Evolutionary conservation across 2,113 vertebrate genomes (phyloP).

Genomic region (Paramisgurnus dabryanus): DNA sequence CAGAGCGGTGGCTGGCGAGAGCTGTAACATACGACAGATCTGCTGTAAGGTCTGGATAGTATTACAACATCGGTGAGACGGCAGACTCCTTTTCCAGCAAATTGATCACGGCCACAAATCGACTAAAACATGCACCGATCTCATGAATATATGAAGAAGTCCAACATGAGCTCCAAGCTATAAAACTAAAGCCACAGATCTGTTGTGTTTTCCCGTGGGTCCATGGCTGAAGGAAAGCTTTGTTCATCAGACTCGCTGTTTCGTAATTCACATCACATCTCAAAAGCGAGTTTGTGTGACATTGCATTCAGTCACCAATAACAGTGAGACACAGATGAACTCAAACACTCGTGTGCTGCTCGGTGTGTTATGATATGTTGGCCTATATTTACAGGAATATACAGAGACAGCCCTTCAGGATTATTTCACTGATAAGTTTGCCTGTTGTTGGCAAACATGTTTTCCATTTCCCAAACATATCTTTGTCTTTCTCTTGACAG

Average conservation of each 20-base stretch:
- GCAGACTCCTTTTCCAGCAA: constrained; percentile 16
- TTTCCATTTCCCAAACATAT: neutral
- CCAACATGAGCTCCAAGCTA: neutral
- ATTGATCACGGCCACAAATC: constrained; percentile 48
- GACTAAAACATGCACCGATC: neutral
- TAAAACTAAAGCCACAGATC: too few species aligned
- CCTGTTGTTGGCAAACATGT: too few species aligned
- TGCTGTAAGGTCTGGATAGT: too few species aligned
- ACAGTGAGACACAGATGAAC: neutral
- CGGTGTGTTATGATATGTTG: too few species aligned
- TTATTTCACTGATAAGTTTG: too few species aligned
- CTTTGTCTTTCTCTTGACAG: constrained; percentile 47
- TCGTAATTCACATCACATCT: constrained; percentile 7
- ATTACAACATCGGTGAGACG: too few species aligned
- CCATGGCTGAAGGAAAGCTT: neutral
- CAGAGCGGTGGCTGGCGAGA: too few species aligned
- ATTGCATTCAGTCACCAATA: neutral
- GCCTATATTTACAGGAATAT: too few species aligned
- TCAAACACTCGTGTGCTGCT: too few species aligned
- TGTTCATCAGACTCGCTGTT: neutral
- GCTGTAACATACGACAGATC: too few species aligned
- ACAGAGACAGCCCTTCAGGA: too few species aligned
- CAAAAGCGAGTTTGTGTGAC: neutral
- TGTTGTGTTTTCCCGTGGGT: neutral
- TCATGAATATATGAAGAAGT: neutral